A percentile compares a stretch with the other conserved stretches of the same genome.
Conservation (phyloP, 2,888 invertebrate species). For the Chrysolina haemoptera region DNA sequence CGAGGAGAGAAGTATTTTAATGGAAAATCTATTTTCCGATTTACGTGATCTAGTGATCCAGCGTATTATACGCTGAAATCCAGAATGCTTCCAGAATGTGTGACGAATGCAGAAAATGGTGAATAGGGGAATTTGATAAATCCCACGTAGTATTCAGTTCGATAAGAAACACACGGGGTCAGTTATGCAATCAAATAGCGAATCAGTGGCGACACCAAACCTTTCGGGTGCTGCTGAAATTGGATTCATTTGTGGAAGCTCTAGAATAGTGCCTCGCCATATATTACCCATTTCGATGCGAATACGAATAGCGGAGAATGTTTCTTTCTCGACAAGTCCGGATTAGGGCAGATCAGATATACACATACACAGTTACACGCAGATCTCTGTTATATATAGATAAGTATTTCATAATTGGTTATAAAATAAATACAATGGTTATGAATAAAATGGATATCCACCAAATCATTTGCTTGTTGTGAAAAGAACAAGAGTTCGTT, state of each 20-base stretch:
- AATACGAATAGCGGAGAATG: background rate
- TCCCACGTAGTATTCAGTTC: slow-evolving; percentile 40
- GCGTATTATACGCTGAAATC: background rate
- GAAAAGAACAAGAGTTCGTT: no score
- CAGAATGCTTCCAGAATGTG: slow-evolving; percentile 28
- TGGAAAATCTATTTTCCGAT: slow-evolving; percentile 33
- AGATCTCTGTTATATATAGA: no score
- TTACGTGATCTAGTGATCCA: slow-evolving; percentile 16
- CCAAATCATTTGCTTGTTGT: no score
- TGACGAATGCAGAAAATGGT: slow-evolving; percentile 48
- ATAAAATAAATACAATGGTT: no score
- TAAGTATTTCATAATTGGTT: no score
- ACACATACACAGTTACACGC: no score
- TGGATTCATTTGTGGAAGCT: slow-evolving; percentile 37
- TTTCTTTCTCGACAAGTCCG: background rate
- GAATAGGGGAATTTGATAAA: slow-evolving; percentile 48
- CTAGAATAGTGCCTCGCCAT: slow-evolving; percentile 15
- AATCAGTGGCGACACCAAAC: slow-evolving; percentile 29
- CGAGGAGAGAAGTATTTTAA: background rate
- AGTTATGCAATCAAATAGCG: slow-evolving; percentile 44
- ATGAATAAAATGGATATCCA: no score
- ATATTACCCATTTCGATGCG: background rate
- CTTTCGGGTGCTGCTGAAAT: slow-evolving; percentile 32
- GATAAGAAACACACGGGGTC: slow-evolving; percentile 44
- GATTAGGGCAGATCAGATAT: background rate